A percentile compares a stretch with the other conserved stretches of the same genome.
These are phyloP conservation scores for Silurus aristotelis DNA, from an alignment of 2,797 vertebrate species.

Conservation along the genomic window DNA sequence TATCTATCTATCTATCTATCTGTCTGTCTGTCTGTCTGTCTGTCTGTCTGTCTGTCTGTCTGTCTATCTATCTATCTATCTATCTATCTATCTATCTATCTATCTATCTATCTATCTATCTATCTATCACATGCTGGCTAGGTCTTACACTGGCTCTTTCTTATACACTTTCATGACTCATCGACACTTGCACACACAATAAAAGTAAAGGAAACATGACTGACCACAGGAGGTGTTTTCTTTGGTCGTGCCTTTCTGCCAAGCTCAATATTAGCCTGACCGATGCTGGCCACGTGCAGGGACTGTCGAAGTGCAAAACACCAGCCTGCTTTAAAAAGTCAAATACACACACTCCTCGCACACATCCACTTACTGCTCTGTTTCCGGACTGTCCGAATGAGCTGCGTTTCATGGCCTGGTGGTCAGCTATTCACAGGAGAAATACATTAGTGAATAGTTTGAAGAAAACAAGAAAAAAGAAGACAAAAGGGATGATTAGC, in stretches of 20 bases:
- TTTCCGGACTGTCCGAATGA: background rate
- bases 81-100: conserved; percentile 4
- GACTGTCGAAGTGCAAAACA: conserved; percentile 51
- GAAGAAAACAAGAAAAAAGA: conserved; percentile 7
- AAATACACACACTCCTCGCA: conserved; percentile 40
- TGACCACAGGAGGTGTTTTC: conserved; percentile 39
- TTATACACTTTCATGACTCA: background rate
- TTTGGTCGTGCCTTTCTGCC: conserved; percentile 42
- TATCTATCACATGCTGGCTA: background rate
- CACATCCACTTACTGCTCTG: conserved; percentile 12
- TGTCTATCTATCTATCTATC: conserved; percentile 11
- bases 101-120: conserved; percentile 1
- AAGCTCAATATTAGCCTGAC: conserved; percentile 53
- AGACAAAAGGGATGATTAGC: conserved; percentile 59
- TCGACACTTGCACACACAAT: conserved; percentile 8
- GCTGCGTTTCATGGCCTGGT: background rate
- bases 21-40: conserved; percentile 9
- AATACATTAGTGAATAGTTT: background rate
- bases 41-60: background rate
- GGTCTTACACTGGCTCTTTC: background rate
- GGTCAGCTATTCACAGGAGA: conserved; percentile 5
- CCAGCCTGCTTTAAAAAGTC: conserved; percentile 58
- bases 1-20: conserved; percentile 6
- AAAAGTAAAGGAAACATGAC: conserved; percentile 19
- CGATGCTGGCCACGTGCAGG: conserved; percentile 15